Conservation (phyloP, 2,888 invertebrate genomes). For the Desoria tigrina region DNA sequence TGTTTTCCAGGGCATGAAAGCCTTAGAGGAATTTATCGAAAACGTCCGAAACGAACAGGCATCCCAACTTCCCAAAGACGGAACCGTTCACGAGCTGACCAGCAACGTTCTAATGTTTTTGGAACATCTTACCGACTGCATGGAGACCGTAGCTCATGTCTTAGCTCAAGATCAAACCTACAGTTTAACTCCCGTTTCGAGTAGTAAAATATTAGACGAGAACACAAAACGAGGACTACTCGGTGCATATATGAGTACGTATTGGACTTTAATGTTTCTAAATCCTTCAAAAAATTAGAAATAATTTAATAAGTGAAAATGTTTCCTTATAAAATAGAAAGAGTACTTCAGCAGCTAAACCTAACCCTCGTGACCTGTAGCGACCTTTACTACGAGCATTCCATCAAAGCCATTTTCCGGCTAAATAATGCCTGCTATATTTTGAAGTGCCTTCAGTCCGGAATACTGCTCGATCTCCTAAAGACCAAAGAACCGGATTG, state of each 20-base stretch:
- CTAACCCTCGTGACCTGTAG: constrained; percentile 86
- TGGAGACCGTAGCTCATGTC: constrained; percentile 73
- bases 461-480: constrained; percentile 78
- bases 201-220: constrained; percentile 54
- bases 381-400: constrained; percentile 83
- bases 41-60: constrained; percentile 76
- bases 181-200: constrained; percentile 57
- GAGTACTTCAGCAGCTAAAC: constrained; percentile 86
- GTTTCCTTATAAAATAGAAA: constrained; percentile 58
- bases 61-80: constrained; percentile 87
- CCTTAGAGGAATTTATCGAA: constrained; percentile 89
- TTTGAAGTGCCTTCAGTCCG: constrained; percentile 84
- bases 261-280: constrained; percentile 41
- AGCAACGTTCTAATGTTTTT: constrained; percentile 90
- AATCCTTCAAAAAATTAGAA: background rate
- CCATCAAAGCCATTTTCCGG: constrained; percentile 84
- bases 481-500: constrained; percentile 80
- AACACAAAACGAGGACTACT: constrained; percentile 68
- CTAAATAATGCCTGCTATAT: constrained; percentile 94
- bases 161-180: constrained; percentile 62
- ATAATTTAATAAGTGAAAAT: constrained; percentile 14
- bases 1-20: constrained; percentile 73
- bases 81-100: constrained; percentile 95
- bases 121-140: constrained; percentile 79
- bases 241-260: constrained; percentile 80